These are phyloP conservation scores for Balaeniceps rex DNA, from an alignment of 2,113 vertebrate genomes.

Conservation along the genomic window DNA sequence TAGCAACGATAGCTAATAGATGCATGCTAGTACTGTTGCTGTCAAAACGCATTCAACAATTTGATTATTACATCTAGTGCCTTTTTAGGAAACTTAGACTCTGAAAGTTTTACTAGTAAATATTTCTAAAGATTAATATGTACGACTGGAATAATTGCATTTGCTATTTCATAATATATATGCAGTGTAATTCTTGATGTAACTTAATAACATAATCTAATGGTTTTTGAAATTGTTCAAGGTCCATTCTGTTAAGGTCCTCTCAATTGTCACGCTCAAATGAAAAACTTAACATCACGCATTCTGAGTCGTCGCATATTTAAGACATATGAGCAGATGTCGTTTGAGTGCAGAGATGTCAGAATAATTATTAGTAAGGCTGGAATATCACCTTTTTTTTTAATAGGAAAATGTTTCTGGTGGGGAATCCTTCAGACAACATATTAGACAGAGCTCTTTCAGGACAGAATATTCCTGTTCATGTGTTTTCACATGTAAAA, in stretches of 20 bases:
- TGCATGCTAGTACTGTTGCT: neutral
- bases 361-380: neutral
- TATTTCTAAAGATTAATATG: neutral
- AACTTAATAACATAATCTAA: neutral
- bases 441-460: neutral
- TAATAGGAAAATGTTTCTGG: neutral
- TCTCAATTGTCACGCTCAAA: neutral
- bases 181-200: neutral
- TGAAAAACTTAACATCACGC: neutral
- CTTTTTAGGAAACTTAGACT: neutral
- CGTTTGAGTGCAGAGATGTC: neutral
- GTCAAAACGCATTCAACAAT: neutral
- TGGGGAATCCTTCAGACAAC: neutral
- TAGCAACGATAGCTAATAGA: neutral
- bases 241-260: neutral
- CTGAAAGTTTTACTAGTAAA: neutral
- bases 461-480: neutral
- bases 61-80: neutral
- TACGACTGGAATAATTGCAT: neutral
- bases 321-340: neutral
- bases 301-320: neutral
- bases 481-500: neutral
- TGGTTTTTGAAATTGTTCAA: neutral
- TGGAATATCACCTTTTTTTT: neutral
- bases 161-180: neutral